Evolutionary conservation across 2,113 vertebrate genomes (phyloP).

Genomic region (Dasyornis broadbenti): DNA sequence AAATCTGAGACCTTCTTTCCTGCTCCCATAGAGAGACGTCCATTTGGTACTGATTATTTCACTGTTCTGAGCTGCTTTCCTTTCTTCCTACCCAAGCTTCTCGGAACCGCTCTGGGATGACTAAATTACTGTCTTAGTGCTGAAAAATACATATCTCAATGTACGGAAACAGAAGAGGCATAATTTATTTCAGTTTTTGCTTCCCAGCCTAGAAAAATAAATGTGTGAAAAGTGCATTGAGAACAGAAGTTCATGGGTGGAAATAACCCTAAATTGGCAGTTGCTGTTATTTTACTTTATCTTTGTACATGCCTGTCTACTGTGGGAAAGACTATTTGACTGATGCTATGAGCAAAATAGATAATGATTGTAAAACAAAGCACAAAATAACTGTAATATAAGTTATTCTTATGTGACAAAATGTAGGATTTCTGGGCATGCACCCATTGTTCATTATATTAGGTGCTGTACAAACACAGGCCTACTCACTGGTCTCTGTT

Average conservation of each 20-base stretch:
- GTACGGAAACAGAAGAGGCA: background rate
- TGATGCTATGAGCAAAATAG: background rate
- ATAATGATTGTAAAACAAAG: background rate
- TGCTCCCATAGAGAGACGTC: background rate
- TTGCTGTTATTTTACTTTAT: constrained; percentile 1
- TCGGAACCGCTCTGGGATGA: background rate
- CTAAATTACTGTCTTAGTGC: background rate
- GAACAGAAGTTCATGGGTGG: background rate
- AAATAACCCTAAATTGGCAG: background rate
- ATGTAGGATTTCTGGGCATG: background rate
- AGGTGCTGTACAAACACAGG: background rate
- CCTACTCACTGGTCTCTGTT: rapidly evolving
- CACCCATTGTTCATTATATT: background rate
- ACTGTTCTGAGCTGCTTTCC: background rate
- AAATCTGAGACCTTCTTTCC: background rate
- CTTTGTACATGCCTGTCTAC: background rate
- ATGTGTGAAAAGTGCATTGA: background rate
- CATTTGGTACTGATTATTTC: background rate
- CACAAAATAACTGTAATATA: background rate
- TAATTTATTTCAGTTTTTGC: background rate
- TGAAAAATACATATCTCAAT: background rate
- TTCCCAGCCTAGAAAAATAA: background rate
- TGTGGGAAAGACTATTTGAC: background rate
- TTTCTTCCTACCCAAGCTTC: background rate
- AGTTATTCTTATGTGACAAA: background rate